Percentiles rank a stretch among this genome's conserved stretches.
Evolutionary conservation across 2,113 vertebrate genomes (phyloP).

Genomic region (Varanus komodoensis): DNA sequence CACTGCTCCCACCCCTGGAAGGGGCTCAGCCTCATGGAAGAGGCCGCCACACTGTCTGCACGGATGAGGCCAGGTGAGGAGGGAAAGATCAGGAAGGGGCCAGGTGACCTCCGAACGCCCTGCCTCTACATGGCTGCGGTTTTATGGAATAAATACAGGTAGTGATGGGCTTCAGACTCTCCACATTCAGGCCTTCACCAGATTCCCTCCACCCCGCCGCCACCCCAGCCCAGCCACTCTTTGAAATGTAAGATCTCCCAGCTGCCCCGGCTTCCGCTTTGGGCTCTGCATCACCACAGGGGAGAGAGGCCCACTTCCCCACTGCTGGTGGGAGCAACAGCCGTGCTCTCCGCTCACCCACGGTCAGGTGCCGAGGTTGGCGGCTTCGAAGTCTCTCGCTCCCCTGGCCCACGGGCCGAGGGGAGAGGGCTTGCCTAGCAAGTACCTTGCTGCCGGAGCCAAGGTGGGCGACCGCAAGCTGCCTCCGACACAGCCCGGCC

Average conservation of each 20-base stretch:
- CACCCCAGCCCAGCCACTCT: not conserved
- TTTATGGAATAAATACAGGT: not conserved
- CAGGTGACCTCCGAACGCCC: not conserved
- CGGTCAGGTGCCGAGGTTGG: not conserved
- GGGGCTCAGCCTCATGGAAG: not conserved
- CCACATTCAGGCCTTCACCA: not conserved
- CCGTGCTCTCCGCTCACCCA: slow-evolving; percentile 1
- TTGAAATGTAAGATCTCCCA: slow-evolving; percentile 31
- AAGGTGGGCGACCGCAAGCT: not conserved
- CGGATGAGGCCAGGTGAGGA: not conserved
- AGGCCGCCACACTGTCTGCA: not conserved
- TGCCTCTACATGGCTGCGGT: not conserved
- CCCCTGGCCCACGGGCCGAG: not conserved
- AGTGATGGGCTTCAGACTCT: not conserved
- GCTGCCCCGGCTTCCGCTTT: slow-evolving; percentile 22
- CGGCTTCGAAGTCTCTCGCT: not conserved
- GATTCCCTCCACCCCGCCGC: not conserved
- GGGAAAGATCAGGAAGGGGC: not conserved
- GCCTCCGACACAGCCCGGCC: not conserved
- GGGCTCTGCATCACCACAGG: slow-evolving; percentile 11
- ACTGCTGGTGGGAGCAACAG: not conserved
- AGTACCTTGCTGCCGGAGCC: not conserved
- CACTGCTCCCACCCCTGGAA: not conserved
- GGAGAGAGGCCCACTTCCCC: not conserved
- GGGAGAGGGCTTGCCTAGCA: not conserved